phyloP scores from a whole-genome alignment of 2,797 vertebrate species.

The Urosaurus nigricauda region DNA sequence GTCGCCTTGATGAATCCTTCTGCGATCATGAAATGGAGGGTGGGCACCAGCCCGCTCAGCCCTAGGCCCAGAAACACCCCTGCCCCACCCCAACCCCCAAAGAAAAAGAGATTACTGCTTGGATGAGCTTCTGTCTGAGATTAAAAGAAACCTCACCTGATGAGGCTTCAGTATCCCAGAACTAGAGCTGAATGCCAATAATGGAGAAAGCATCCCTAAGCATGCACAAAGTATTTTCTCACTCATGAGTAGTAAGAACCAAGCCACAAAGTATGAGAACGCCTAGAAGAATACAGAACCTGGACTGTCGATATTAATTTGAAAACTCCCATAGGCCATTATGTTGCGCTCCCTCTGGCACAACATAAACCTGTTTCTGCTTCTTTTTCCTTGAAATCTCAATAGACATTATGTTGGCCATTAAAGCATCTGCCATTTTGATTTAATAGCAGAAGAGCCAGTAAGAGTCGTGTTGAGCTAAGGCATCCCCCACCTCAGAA shows the following conservation, averaged over 20 bases:
- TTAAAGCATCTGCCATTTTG: not conserved
- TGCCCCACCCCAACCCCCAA: slow-evolving; percentile 7
- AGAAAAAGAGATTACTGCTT: not conserved
- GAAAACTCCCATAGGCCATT: not conserved
- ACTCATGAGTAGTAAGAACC: not conserved
- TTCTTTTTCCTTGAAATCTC: not conserved
- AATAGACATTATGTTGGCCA: not conserved
- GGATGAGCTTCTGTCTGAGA: not conserved
- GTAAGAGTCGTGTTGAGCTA: not conserved
- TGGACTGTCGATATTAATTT: not conserved
- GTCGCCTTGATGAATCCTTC: slow-evolving; percentile 56
- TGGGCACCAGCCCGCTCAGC: slow-evolving; percentile 57
- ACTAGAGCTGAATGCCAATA: not conserved
- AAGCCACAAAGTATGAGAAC: not conserved
- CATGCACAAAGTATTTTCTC: not conserved
- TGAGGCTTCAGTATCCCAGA: not conserved
- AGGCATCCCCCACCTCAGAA: not conserved
- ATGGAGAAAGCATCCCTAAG: not conserved
- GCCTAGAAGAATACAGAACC: not conserved
- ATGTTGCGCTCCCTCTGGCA: too few species aligned
- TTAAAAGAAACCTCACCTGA: not conserved
- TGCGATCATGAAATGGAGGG: slow-evolving; percentile 58
- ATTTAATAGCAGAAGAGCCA: not conserved
- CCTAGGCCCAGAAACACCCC: slow-evolving; percentile 57
- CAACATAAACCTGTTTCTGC: not conserved